Evolutionary conservation across 2,888 invertebrate genomes (phyloP).

Genomic region (Melitaea athalia): DNA sequence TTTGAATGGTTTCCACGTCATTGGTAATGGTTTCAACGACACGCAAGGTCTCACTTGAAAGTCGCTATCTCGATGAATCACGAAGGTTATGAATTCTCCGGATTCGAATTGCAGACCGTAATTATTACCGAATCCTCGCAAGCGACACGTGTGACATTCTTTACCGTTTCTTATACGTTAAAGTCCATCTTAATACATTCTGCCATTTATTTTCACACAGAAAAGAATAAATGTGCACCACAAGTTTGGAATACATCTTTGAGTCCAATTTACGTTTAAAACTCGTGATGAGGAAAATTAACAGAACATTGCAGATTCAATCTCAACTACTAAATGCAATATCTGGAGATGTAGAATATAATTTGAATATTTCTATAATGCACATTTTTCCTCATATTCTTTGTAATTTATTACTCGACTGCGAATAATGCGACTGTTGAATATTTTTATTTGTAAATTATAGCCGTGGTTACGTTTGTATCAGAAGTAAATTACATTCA

Average conservation of each 20-base stretch:
- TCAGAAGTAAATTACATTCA: conserved; percentile 20
- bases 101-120: conserved; percentile 23
- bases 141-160: conserved; percentile 10
- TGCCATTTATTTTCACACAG: background rate
- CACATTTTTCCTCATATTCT: too few species aligned
- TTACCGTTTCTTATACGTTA: conserved; percentile 9
- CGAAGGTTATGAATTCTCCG: conserved; percentile 30
- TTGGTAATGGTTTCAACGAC: too few species aligned
- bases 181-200: background rate
- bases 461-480: too few species aligned
- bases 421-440: too few species aligned
- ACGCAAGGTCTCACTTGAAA: conserved; percentile 30
- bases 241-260: too few species aligned
- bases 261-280: background rate
- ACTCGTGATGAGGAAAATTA: background rate
- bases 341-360: background rate
- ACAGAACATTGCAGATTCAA: background rate
- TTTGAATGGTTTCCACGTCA: conserved; percentile 9
- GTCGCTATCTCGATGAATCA: conserved; percentile 32
- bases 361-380: background rate
- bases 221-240: too few species aligned
- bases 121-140: conserved; percentile 28
- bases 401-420: too few species aligned
- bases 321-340: background rate
- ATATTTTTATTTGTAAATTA: too few species aligned